A percentile compares a stretch with the other conserved stretches of the same genome.
These are phyloP conservation scores for Metallyticus violacea DNA, from an alignment of 2,888 invertebrate genomes.

Conservation along the genomic window DNA sequence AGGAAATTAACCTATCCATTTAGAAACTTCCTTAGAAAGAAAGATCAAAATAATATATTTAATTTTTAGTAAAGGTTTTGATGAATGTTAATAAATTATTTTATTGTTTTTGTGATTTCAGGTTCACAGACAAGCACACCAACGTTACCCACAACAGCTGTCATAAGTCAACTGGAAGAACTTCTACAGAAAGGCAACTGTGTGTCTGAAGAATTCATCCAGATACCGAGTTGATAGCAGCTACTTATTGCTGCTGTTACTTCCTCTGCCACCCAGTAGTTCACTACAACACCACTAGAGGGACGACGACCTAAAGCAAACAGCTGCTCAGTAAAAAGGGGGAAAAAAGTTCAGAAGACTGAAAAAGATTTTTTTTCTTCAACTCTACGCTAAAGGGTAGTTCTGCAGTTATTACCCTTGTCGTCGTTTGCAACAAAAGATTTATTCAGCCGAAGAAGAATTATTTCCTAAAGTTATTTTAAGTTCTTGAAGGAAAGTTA, in stretches of 20 bases:
- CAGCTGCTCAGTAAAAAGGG: constrained; percentile 22
- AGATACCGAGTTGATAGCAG: neutral
- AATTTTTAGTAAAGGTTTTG: neutral
- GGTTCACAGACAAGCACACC: neutral
- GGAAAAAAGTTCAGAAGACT: constrained; percentile 11
- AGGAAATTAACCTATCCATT: neutral
- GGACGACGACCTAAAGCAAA: constrained; percentile 25
- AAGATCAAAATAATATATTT: neutral
- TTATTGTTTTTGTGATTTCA: neutral
- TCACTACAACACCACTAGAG: constrained; percentile 24
- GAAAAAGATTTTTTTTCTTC: constrained; percentile 18
- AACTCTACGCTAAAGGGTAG: neutral
- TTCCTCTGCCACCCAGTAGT: constrained; percentile 13
- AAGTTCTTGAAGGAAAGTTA: no score
- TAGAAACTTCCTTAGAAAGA: neutral
- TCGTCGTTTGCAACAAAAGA: no score
- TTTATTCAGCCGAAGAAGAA: no score
- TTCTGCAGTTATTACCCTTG: no score
- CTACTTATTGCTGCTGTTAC: neutral
- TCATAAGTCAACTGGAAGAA: neutral
- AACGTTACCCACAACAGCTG: neutral
- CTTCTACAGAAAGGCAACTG: neutral
- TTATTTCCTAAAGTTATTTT: neutral
- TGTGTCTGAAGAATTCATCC: neutral
- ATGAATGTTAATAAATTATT: neutral